Conservation (phyloP, 2,797 vertebrate genomes). For the Erethizon dorsatum region DNA sequence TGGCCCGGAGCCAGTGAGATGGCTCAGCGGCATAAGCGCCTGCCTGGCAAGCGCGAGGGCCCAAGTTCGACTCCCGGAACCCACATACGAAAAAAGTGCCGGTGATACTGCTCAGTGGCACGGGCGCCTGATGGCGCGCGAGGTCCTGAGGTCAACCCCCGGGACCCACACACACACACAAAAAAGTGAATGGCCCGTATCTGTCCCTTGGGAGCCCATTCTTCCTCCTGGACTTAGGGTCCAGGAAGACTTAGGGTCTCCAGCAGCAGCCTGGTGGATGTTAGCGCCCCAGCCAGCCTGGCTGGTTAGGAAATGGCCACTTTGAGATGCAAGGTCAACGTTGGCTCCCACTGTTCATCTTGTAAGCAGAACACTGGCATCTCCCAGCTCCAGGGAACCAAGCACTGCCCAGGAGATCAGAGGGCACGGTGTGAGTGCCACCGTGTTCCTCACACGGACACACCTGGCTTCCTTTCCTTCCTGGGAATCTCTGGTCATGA, state of each 20-base stretch:
- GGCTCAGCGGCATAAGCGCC: no score
- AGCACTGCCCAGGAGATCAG: slow-evolving; percentile 25
- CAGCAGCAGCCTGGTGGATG: background rate
- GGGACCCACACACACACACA: no score
- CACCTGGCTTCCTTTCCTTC: background rate
- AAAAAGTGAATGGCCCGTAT: background rate
- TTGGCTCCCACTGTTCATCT: background rate
- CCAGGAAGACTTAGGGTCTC: background rate
- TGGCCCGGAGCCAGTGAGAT: background rate
- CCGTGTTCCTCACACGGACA: background rate
- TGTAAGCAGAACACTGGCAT: background rate
- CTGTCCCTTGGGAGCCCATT: background rate
- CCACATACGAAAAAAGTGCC: no score
- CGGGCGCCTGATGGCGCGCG: no score
- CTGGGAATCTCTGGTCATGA: background rate
- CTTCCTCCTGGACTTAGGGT: background rate
- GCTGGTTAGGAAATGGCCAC: background rate
- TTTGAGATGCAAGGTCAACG: slow-evolving; percentile 32
- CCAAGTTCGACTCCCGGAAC: no score
- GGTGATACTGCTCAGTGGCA: no score
- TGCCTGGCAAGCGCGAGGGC: no score
- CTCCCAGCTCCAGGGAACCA: background rate
- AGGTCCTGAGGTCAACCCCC: no score
- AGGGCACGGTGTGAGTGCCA: background rate
- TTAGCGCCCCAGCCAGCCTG: background rate